Conservation (phyloP, 1,140 invertebrate species). For the Bilobella aurantiaca region DNA sequence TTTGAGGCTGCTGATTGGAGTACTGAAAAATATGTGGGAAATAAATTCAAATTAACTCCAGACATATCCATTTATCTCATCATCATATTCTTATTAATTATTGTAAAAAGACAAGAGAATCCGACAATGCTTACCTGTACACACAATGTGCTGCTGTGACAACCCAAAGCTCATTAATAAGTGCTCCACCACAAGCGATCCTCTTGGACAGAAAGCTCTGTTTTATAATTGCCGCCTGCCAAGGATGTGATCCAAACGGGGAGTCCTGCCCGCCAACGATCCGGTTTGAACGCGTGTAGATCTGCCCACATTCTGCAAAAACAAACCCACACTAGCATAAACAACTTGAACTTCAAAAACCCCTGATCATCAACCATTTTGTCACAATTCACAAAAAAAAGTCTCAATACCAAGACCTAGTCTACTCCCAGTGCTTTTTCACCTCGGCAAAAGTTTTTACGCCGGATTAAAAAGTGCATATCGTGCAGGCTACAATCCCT, state of each 20-base stretch:
- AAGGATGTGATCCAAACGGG: conserved; percentile 63
- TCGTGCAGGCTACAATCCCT: too few relatives aligned
- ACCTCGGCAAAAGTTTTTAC: too few relatives aligned
- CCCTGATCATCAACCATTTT: too few relatives aligned
- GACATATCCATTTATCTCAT: too few relatives aligned
- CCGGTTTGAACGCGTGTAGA: conserved; percentile 71
- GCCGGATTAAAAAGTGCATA: too few relatives aligned
- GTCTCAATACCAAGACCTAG: not conserved
- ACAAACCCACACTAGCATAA: not conserved
- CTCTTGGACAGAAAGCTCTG: conserved; percentile 79
- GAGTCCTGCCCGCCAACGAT: conserved; percentile 59
- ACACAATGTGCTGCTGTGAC: conserved; percentile 39
- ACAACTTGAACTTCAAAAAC: not conserved
- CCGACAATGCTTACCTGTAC: conserved; percentile 6
- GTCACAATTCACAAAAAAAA: not conserved
- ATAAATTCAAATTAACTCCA: too few relatives aligned
- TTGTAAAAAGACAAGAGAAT: too few relatives aligned
- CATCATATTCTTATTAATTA: too few relatives aligned
- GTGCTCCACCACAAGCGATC: conserved; percentile 76
- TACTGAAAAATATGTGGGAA: too few relatives aligned
- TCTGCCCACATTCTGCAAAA: conserved; percentile 69
- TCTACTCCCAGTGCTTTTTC: too few relatives aligned
- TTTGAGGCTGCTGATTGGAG: conserved; percentile 70
- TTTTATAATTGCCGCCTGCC: conserved; percentile 88
- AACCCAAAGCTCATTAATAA: conserved; percentile 82